Evolutionary conservation across 2,113 vertebrate species (phyloP), one percentile per base, ranked within the genome.

Genomic region (Alethe castanea): DNA sequence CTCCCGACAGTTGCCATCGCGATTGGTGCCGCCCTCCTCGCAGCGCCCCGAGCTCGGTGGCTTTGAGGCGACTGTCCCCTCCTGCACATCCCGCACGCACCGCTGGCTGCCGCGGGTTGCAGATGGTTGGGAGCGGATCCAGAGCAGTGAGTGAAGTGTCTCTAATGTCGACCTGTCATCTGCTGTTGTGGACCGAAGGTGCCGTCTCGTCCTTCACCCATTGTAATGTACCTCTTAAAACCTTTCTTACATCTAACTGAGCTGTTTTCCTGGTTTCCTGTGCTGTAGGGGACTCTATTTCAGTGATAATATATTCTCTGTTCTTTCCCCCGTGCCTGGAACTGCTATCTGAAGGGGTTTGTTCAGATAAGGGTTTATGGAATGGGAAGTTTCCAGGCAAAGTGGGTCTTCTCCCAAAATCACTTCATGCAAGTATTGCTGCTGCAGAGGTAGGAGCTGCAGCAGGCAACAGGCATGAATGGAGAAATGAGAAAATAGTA

Each of bases 251-350:
- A 3, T 5, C 23, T 20, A 13, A 31, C 52, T 13, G 17, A 24
- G n/a, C 47, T 29, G 3, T 15, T 64, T 47, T 23, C 35, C 72
- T 8, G 0, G n/a, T 86, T 53, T 50, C 42, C 47, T 35, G 5
- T 8, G 19, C 35, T 56, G 4, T 4, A 33, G 50, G 31, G 40
- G 26, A 6, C 35, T n/a, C 0, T 38, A 8, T 36, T 40, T 24
- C 38, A 16, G 24, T 4, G 42, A 14, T 19, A 19, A 2, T 18
- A 28, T 33, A 0, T 44, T 69, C 23, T 77, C 44, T 8, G 5
- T n/a, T 53, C 26, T 62, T 16, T 28, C 9, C 8, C 18, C 48
- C 4, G 0, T 35, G 62, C n/a, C 76, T 60, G 50, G 40, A 60
- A 22, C 9, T 48, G 36, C n/a, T 6, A 0, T 52, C 38, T 15